Evolutionary conservation across 2,797 vertebrate genomes (phyloP).

Genomic region (Notamacropus eugenii): DNA sequence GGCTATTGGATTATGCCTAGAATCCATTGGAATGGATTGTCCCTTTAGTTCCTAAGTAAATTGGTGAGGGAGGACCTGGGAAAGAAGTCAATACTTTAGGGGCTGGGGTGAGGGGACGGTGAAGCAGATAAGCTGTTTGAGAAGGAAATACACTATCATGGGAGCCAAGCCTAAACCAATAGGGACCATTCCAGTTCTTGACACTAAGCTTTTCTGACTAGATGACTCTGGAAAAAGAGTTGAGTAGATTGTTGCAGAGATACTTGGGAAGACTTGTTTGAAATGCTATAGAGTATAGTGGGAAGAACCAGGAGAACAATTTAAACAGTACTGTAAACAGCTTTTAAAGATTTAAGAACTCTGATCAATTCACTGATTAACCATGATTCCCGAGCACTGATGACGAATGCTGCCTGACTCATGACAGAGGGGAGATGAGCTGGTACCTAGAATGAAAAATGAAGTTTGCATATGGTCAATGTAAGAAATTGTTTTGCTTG

Average conservation of each 20-base stretch:
- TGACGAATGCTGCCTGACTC: too few relatives aligned
- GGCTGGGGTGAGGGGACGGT: not conserved
- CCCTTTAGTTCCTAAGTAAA: not conserved
- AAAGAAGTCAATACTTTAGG: not conserved
- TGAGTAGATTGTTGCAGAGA: not conserved
- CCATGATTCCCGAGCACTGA: too few relatives aligned
- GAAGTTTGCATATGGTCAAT: not conserved
- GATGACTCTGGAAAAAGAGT: not conserved
- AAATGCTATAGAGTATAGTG: not conserved
- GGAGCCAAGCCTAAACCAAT: not conserved
- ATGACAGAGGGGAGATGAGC: too few relatives aligned
- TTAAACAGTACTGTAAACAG: too few relatives aligned
- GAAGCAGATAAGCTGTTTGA: not conserved
- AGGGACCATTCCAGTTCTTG: too few relatives aligned
- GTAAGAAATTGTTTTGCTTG: not conserved
- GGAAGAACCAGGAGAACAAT: too few relatives aligned
- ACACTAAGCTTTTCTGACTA: too few relatives aligned
- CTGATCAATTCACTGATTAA: too few relatives aligned
- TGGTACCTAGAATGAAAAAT: too few relatives aligned
- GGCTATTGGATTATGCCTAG: not conserved
- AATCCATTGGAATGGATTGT: not conserved
- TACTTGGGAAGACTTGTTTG: not conserved
- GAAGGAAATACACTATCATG: not conserved
- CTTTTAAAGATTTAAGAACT: too few relatives aligned
- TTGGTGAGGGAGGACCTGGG: not conserved